These are phyloP conservation scores for Leptestheria dahalacensis DNA, from an alignment of 1,140 invertebrate species.

Conservation along the genomic window DNA sequence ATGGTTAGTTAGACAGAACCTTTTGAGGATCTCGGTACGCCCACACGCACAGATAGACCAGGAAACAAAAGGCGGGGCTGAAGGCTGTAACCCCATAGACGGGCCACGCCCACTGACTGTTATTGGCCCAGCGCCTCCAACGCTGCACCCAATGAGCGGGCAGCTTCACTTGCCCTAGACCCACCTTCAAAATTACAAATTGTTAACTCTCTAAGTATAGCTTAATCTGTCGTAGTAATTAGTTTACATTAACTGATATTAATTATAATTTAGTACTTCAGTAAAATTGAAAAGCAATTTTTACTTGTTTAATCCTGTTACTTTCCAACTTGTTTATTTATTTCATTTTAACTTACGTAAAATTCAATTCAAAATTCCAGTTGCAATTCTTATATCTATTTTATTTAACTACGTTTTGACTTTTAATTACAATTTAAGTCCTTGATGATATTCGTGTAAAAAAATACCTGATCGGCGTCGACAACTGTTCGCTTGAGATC, in stretches of 20 bases:
- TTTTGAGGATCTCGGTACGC: background rate
- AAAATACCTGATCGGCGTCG: slow-evolving; percentile 50
- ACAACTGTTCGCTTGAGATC: slow-evolving; percentile 64
- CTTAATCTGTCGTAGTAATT: background rate
- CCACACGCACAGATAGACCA: background rate
- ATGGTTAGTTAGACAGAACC: slow-evolving; percentile 4
- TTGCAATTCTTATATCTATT: no score
- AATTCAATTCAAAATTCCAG: no score
- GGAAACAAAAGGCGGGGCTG: slow-evolving; percentile 3
- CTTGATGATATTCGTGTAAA: background rate
- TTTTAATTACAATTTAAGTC: background rate
- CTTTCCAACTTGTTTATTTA: background rate
- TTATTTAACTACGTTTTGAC: no score
- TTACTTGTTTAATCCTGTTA: background rate
- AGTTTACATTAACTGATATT: background rate
- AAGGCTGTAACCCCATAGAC: slow-evolving; percentile 8
- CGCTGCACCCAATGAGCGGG: slow-evolving; percentile 10
- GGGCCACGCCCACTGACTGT: slow-evolving; percentile 7
- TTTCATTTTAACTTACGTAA: background rate
- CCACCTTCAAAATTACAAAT: background rate
- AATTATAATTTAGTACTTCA: background rate
- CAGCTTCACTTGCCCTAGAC: background rate
- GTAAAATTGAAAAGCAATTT: no score
- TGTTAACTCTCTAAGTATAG: background rate
- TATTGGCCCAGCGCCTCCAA: slow-evolving; percentile 12